phyloP scores from a whole-genome alignment of 2,113 vertebrate genomes.

The Glaucidium brasilianum region DNA sequence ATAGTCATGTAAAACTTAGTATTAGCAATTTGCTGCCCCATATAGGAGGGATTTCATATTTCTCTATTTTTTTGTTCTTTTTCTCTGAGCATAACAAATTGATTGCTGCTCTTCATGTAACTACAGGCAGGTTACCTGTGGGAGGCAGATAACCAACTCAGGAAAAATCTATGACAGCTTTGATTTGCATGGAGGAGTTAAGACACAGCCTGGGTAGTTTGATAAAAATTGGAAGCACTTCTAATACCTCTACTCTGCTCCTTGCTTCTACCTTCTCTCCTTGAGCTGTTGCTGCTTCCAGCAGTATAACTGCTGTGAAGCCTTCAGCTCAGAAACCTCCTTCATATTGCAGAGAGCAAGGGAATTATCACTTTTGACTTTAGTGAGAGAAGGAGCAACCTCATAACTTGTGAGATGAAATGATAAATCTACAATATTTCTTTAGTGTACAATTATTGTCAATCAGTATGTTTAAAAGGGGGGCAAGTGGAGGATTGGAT shows the following conservation, averaged over 20 bases:
- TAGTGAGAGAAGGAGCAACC: not conserved
- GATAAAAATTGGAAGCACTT: not conserved
- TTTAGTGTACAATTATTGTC: not conserved
- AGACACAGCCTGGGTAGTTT: not conserved
- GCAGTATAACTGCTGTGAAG: accelerated
- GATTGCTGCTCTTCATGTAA: not conserved
- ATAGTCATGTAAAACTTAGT: not conserved
- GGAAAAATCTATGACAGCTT: not conserved
- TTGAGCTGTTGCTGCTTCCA: not conserved
- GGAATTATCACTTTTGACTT: not conserved
- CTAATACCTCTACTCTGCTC: not conserved
- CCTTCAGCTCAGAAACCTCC: not conserved
- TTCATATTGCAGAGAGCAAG: not conserved
- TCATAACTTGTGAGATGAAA: not conserved
- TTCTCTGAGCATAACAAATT: not conserved
- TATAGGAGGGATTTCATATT: not conserved
- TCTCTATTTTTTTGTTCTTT: not conserved
- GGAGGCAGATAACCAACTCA: not conserved
- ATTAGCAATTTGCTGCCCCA: not conserved
- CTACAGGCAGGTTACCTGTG: not conserved
- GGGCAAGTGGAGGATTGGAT: accelerated
- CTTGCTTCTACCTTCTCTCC: not conserved
- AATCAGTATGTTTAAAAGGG: not conserved
- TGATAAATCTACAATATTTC: not conserved
- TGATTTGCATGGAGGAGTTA: not conserved